Percentiles rank a stretch among this genome's conserved stretches.
Conservation (phyloP, 2,797 vertebrate genomes). For the Emydoidea blandingii region DNA sequence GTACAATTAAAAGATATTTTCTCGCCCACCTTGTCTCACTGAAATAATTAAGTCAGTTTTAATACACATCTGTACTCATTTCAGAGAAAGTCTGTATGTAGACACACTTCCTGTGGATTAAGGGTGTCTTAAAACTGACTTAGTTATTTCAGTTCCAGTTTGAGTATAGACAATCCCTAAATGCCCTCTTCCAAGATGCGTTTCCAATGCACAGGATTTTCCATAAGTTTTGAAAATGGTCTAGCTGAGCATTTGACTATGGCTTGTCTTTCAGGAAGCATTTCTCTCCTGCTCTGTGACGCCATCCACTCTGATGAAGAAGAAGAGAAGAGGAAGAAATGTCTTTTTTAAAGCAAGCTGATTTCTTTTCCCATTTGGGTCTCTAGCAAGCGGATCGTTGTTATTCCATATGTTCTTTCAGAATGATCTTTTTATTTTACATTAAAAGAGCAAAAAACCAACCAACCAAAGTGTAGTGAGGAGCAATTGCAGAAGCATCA, state of each 20-base stretch:
- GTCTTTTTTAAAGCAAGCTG: neutral
- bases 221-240: neutral
- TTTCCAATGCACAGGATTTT: neutral
- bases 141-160: neutral
- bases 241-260: slow-evolving; percentile 53
- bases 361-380: neutral
- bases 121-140: neutral
- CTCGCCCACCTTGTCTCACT: neutral
- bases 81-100: fast-evolving
- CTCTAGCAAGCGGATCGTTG: neutral
- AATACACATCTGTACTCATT: neutral
- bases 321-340: neutral
- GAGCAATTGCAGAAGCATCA: neutral
- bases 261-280: neutral
- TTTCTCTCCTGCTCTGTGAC: neutral
- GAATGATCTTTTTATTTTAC: neutral
- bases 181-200: neutral
- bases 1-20: neutral
- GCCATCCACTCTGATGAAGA: neutral
- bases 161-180: neutral
- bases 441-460: neutral
- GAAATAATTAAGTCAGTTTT: neutral
- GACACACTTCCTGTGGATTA: neutral
- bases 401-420: neutral
- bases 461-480: neutral